Evolutionary conservation across 1,140 invertebrate species (phyloP).

Genomic region (Hycleus cichorii): DNA sequence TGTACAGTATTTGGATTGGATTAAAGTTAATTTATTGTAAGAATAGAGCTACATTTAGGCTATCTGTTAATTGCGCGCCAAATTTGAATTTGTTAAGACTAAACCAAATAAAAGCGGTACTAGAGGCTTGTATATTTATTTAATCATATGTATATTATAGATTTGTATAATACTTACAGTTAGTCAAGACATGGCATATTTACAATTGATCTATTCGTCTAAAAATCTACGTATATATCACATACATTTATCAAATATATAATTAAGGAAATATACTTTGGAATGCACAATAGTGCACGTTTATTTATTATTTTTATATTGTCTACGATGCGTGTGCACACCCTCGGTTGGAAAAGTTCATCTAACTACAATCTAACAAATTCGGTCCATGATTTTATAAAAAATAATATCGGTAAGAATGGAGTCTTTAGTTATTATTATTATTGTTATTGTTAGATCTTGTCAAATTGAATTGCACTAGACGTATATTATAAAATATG

Average conservation of each 20-base stretch:
- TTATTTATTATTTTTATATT: conserved; percentile 18
- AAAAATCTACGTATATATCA: conserved; percentile 18
- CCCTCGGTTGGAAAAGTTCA: neutral
- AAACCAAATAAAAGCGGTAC: too few species aligned
- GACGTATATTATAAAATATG: conserved; percentile 7
- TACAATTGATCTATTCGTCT: conserved; percentile 18
- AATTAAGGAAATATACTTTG: conserved; percentile 26
- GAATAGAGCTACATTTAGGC: too few species aligned
- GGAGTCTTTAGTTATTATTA: neutral
- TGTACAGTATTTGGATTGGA: too few species aligned
- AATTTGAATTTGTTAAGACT: too few species aligned
- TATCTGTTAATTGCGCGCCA: too few species aligned
- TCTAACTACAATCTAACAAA: conserved; percentile 13
- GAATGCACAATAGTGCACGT: conserved; percentile 34
- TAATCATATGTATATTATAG: too few species aligned
- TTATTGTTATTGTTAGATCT: conserved; percentile 1
- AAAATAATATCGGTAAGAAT: conserved; percentile 22
- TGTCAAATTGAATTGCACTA: conserved; percentile 5
- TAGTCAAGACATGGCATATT: conserved; percentile 25
- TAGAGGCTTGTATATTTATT: too few species aligned
- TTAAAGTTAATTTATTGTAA: too few species aligned
- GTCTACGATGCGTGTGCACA: conserved; percentile 30
- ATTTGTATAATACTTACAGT: neutral
- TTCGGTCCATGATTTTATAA: conserved; percentile 20
- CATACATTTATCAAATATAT: conserved; percentile 36